A percentile compares a stretch with the other conserved stretches of the same genome.
Conservation (phyloP, 2,888 invertebrate species). For the Leptinotarsa haldemani region DNA sequence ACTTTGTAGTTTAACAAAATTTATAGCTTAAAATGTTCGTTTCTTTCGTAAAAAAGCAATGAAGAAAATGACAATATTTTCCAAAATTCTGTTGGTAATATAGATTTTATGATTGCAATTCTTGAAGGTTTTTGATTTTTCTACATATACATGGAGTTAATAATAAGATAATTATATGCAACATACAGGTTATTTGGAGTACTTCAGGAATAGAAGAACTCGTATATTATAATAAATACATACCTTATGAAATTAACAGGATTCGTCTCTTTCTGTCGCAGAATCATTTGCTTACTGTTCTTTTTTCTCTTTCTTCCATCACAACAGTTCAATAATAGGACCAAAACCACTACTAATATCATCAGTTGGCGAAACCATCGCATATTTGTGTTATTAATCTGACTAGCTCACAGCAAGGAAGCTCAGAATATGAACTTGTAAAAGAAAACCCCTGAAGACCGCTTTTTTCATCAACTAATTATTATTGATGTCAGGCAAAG, state of each 20-base stretch:
- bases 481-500: conserved; percentile 22
- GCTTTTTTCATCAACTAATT: conserved; percentile 13
- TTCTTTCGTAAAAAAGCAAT: too few species aligned
- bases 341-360: conserved; percentile 25
- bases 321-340: conserved; percentile 33
- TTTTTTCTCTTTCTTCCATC: conserved; percentile 47
- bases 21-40: too few species aligned
- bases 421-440: not conserved
- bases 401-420: not conserved
- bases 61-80: too few species aligned
- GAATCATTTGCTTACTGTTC: conserved; percentile 49
- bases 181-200: not conserved
- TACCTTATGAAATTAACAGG: conserved; percentile 59
- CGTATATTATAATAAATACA: conserved; percentile 11
- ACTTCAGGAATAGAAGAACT: not conserved
- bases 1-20: too few species aligned
- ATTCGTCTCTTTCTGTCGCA: conserved; percentile 58
- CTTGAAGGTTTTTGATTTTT: too few species aligned
- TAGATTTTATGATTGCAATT: too few species aligned
- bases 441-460: not conserved
- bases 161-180: not conserved
- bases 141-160: too few species aligned
- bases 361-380: conserved; percentile 21
- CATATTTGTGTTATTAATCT: conserved; percentile 26
- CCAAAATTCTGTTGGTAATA: too few species aligned